A percentile compares a stretch with the other conserved stretches of the same genome.
phyloP scores from a whole-genome alignment of 2,113 vertebrate genomes.

The Choloepus hoffmanni region DNA sequence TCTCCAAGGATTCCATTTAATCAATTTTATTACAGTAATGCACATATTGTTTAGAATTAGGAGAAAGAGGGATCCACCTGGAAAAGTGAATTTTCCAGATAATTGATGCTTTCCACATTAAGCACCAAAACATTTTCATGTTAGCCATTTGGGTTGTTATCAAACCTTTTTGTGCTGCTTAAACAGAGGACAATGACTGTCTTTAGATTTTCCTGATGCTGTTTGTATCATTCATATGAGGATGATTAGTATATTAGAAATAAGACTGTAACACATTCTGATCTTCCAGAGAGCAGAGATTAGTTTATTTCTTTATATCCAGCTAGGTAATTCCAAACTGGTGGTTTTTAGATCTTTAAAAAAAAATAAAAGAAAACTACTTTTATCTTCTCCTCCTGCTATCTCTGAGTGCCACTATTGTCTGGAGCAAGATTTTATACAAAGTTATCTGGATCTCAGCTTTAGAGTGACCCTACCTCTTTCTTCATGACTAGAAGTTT shows the following conservation, averaged over 20 bases:
- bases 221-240: neutral
- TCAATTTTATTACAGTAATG: slow-evolving; percentile 49
- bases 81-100: slow-evolving; percentile 7
- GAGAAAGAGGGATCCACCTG: slow-evolving; percentile 10
- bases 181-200: neutral
- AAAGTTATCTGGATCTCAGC: neutral
- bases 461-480: neutral
- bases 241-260: neutral
- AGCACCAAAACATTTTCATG: neutral
- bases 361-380: neutral
- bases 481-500: neutral
- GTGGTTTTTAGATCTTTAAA: neutral
- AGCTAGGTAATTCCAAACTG: neutral
- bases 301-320: slow-evolving; percentile 1
- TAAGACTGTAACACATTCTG: neutral
- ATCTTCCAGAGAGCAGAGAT: neutral
- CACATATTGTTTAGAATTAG: slow-evolving; percentile 32
- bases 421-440: neutral
- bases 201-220: neutral
- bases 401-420: neutral
- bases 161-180: neutral
- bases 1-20: slow-evolving; percentile 30
- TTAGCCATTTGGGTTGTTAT: neutral
- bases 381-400: slow-evolving; percentile 25
- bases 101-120: neutral